phyloP scores from a whole-genome alignment of 2,888 invertebrate genomes.

The Tetheella fluctuosa region DNA sequence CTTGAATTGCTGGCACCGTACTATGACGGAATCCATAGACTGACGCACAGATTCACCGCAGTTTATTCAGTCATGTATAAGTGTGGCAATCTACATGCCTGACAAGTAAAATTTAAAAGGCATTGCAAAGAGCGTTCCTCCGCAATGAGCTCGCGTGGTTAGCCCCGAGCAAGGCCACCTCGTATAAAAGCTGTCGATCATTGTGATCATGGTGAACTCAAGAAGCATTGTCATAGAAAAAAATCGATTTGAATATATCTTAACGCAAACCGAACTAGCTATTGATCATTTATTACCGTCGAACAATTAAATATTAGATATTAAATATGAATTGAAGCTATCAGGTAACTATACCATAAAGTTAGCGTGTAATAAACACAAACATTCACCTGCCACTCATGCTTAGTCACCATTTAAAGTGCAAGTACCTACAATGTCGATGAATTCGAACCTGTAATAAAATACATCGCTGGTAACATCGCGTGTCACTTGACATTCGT shows the following conservation, averaged over 20 bases:
- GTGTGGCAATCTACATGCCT: too few relatives aligned
- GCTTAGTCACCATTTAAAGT: constrained; percentile 48
- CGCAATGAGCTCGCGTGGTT: too few relatives aligned
- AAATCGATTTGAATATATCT: background rate
- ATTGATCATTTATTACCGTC: background rate
- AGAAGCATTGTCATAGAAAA: background rate
- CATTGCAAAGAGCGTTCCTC: too few relatives aligned
- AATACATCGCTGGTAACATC: constrained; percentile 49
- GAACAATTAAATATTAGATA: background rate
- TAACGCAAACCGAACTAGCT: background rate
- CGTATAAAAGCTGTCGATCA: too few relatives aligned
- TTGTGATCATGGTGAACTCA: background rate
- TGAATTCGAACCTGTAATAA: constrained; percentile 51
- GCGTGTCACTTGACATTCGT: constrained; percentile 70
- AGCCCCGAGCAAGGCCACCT: too few relatives aligned
- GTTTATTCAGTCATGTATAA: too few relatives aligned
- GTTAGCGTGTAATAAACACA: constrained; percentile 45
- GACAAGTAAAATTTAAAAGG: too few relatives aligned
- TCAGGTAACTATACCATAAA: constrained; percentile 6
- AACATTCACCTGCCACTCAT: constrained; percentile 52
- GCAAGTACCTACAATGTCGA: constrained; percentile 36
- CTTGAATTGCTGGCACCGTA: too few relatives aligned
- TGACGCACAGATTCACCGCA: too few relatives aligned
- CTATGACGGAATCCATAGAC: too few relatives aligned
- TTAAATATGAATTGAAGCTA: background rate